Evolutionary conservation across 2,888 invertebrate species (phyloP).

Genomic region (Pyralis farinalis): DNA sequence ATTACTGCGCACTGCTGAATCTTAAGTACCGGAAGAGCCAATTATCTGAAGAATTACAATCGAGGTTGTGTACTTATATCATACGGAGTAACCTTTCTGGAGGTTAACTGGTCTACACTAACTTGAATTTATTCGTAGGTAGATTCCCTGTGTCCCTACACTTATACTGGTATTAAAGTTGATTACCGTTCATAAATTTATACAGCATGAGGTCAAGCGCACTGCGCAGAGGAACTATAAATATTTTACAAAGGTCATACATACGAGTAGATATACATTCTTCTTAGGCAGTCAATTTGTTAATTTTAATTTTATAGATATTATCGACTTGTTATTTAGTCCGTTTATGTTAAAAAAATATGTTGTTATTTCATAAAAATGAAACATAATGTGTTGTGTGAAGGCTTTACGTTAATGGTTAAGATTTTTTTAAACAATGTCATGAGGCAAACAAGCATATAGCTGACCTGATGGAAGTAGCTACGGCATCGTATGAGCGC

Average conservation of each 20-base stretch:
- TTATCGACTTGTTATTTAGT: no score
- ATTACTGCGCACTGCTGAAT: background rate
- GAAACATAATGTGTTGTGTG: no score
- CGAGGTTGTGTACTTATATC: slow-evolving; percentile 32
- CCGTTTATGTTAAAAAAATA: no score
- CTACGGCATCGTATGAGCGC: no score
- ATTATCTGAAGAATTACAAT: slow-evolving; percentile 29
- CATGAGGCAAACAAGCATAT: no score
- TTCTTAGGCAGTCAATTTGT: no score
- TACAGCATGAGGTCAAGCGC: slow-evolving; percentile 3
- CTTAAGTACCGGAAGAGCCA: slow-evolving; percentile 39
- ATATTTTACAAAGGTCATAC: slow-evolving; percentile 3
- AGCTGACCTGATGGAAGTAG: no score
- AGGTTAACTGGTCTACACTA: slow-evolving; percentile 35
- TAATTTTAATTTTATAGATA: no score
- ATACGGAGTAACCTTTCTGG: slow-evolving; percentile 35
- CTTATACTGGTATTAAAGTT: slow-evolving; percentile 17
- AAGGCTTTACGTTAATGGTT: no score
- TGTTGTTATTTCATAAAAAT: no score
- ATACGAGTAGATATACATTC: no score
- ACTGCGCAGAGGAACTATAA: slow-evolving; percentile 5
- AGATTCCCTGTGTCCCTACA: slow-evolving; percentile 10
- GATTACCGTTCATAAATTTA: slow-evolving; percentile 5
- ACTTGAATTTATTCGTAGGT: background rate
- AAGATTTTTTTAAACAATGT: no score